Base-by-base conservation (phyloP, 2,888 invertebrate genomes). In the Polydrusus tereticollis region DNA sequence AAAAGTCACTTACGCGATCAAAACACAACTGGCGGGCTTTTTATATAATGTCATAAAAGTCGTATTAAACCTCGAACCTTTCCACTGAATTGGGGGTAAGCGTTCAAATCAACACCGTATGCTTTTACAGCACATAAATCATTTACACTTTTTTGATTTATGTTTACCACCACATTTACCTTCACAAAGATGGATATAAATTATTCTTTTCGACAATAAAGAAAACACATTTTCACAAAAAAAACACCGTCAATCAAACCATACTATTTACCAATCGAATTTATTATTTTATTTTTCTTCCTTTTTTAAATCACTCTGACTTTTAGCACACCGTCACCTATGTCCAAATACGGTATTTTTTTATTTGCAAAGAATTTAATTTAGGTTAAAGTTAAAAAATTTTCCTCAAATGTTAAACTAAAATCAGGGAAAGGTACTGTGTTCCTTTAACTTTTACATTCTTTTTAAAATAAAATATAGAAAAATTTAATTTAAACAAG, bases 201-300 rank as follows among this genome's bases (percentile, higher is more conserved):
- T 55, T 55, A 29, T 29, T 55, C 16, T 18, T 29, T 10, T n/a
- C 14, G 52, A 18, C 52, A 8, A 29, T 52, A 29, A 29, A 29
- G 52, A 26, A 29, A 55, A 26, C 29, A 55, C 29, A 16, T 18
- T 55, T 52, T 55, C 29, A 29, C 29, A 16, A 55, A 55, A 55
- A 55, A 29, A 12, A 16, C 18, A 7, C 52, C 26, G 52, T 55
- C 52, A 55, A 29, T 55, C 29, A 29, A 55, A 16, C 29, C 1
- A 29, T 29, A 55, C 29, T 55, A 18, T 55, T 55, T 55, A 29
- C 52, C 52, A 26, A 52, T 52, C 52, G 29, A 10, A 55, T 55
- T 55, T 55, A 55, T 21, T 1, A 21, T 55, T 55, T 47, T 16
- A 10, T 55, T 55, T 7, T n/a, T 8, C 29, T 18, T 14, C 7